Evolutionary conservation across 2,113 vertebrate species (phyloP).

Genomic region (Alethe castanea): DNA sequence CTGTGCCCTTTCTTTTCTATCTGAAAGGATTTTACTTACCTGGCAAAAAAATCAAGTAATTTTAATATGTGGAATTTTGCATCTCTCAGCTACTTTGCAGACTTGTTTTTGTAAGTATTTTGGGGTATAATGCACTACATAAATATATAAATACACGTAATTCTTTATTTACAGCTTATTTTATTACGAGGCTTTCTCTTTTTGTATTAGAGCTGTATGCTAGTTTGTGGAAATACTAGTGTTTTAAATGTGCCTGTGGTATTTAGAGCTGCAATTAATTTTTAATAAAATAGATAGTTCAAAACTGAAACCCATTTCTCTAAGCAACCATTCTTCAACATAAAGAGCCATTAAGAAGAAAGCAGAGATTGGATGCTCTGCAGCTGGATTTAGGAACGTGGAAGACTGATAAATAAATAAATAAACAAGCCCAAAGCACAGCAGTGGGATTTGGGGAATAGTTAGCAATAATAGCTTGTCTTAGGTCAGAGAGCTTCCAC

Average conservation of each 20-base stretch:
- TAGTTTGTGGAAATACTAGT: background rate
- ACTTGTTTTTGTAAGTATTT: background rate
- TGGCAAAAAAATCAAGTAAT: background rate
- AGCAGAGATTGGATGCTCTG: background rate
- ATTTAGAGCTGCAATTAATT: background rate
- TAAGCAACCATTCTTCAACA: background rate
- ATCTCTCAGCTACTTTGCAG: background rate
- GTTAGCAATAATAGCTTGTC: constrained; percentile 74
- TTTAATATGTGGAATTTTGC: background rate
- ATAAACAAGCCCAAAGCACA: constrained; percentile 64
- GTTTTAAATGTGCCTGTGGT: background rate
- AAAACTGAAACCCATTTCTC: background rate
- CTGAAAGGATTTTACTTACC: background rate
- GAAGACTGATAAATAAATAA: constrained; percentile 67
- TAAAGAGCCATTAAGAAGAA: background rate
- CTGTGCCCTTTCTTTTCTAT: background rate
- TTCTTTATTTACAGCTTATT: background rate
- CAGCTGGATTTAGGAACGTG: constrained; percentile 30
- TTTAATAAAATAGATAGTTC: background rate
- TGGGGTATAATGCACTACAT: background rate
- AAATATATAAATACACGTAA: background rate
- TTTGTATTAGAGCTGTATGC: background rate
- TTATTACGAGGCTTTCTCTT: background rate
- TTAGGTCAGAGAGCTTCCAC: constrained; percentile 68
- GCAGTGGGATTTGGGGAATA: constrained; percentile 74